A percentile compares a stretch with the other conserved stretches of the same genome.
Evolutionary conservation across 2,888 invertebrate species (phyloP).

Genomic region (Thalpophila matura): DNA sequence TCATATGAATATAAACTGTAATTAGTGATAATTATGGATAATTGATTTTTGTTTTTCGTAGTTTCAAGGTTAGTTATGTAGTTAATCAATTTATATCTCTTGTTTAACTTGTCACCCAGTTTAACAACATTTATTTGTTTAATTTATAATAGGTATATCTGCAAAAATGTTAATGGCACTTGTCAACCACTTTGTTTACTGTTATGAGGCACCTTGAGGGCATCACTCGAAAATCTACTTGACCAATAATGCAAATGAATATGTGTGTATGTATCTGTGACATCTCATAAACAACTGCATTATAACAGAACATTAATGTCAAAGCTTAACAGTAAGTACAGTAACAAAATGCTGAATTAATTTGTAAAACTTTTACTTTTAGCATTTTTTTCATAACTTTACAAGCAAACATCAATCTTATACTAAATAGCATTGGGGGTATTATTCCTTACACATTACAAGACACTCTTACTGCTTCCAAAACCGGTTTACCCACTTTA

Average conservation of each 20-base stretch:
- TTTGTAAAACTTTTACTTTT: constrained; percentile 46
- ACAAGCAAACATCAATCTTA: constrained; percentile 34
- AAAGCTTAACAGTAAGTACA: neutral
- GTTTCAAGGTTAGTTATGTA: too few relatives aligned
- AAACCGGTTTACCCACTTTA: constrained; percentile 46
- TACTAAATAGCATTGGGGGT: rapidly evolving
- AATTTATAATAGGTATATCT: neutral
- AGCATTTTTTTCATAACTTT: neutral
- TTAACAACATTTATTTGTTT: neutral
- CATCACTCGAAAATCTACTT: neutral
- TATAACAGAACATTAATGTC: neutral
- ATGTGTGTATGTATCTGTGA: neutral
- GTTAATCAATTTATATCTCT: too few relatives aligned
- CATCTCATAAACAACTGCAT: constrained; percentile 1
- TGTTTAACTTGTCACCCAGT: too few relatives aligned
- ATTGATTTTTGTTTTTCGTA: too few relatives aligned
- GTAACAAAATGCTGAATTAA: neutral
- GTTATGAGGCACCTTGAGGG: constrained; percentile 3
- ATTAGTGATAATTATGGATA: too few relatives aligned
- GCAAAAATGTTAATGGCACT: constrained; percentile 10
- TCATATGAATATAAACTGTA: too few relatives aligned
- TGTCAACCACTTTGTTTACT: constrained; percentile 13
- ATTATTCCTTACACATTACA: neutral
- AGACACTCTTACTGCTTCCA: neutral
- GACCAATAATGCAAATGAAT: neutral